These are phyloP conservation scores for Petrolisthes cinctipes DNA, from an alignment of 2,888 invertebrate genomes.

Conservation along the genomic window DNA sequence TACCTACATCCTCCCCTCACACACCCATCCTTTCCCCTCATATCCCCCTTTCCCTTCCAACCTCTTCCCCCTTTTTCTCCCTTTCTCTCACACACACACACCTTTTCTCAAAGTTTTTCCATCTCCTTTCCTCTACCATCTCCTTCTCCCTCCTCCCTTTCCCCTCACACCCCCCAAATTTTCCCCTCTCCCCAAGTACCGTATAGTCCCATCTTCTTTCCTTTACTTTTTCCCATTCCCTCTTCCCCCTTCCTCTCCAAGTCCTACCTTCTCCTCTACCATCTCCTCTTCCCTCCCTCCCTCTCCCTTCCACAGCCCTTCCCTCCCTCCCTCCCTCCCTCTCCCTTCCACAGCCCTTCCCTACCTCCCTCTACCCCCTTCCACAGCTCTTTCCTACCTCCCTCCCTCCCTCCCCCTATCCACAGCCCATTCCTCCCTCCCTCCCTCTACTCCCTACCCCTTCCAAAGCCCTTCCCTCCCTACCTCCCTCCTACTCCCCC, in stretches of 20 bases:
- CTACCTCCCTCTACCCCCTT: not conserved
- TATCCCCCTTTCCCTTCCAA: not conserved
- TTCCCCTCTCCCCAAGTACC: not conserved
- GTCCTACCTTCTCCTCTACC: not conserved
- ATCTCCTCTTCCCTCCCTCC: not conserved
- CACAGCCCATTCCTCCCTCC: not conserved
- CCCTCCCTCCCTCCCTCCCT: not conserved
- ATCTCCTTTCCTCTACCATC: not conserved
- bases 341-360: conserved; percentile 2
- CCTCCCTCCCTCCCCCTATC: not conserved
- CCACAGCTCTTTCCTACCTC: not conserved
- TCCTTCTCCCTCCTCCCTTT: not conserved
- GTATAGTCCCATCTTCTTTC: not conserved
- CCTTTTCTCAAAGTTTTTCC: not conserved
- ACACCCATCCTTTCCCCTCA: not conserved
- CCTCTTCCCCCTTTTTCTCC: no score
- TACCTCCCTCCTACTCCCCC: not conserved
- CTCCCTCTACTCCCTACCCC: not conserved
- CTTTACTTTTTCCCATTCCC: not conserved
- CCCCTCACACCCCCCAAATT: not conserved
- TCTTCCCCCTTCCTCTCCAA: not conserved
- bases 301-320: not conserved
- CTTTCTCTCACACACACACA: not conserved
- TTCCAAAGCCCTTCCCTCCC: not conserved
- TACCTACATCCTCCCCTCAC: not conserved